A percentile compares a stretch with the other conserved stretches of the same genome.
These are phyloP conservation scores for Polyommatus icarus DNA, from an alignment of 2,888 invertebrate genomes.

Conservation along the genomic window DNA sequence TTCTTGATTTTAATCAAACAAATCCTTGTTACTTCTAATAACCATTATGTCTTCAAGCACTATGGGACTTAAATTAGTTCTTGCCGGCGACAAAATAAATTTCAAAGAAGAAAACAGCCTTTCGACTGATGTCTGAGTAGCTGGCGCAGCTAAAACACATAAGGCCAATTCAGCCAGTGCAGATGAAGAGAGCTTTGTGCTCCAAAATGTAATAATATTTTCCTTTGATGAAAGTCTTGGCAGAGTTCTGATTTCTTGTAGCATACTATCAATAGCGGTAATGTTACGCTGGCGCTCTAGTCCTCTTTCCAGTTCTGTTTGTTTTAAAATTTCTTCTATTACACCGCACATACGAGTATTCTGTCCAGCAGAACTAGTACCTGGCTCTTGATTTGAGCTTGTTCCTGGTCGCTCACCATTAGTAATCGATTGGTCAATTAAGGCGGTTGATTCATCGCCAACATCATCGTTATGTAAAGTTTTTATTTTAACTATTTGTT, in stretches of 20 bases:
- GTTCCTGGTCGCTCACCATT: background rate
- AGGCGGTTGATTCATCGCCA: background rate
- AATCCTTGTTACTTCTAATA: conserved; percentile 20
- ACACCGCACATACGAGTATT: conserved; percentile 6
- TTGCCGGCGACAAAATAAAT: conserved; percentile 20
- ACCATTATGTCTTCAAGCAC: conserved; percentile 26
- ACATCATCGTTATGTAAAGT: conserved; percentile 8
- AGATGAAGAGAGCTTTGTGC: background rate
- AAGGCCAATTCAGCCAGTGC: background rate
- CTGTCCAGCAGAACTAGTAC: conserved; percentile 7
- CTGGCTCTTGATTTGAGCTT: conserved; percentile 12
- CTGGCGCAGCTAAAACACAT: conserved; percentile 22
- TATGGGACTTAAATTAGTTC: conserved; percentile 18
- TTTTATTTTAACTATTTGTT: conserved; percentile 8
- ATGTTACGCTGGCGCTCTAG: conserved; percentile 8
- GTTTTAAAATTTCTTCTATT: conserved; percentile 8
- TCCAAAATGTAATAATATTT: conserved; percentile 21
- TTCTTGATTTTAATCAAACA: conserved; percentile 16
- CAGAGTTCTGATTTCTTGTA: conserved; percentile 10
- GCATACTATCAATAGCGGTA: conserved; percentile 24
- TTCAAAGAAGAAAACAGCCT: conserved; percentile 28
- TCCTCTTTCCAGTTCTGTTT: conserved; percentile 8
- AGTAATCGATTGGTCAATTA: conserved; percentile 8
- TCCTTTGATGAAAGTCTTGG: conserved; percentile 18
- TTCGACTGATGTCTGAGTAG: conserved; percentile 9